Conservation (phyloP, 2,113 vertebrate genomes). For the Macquaria australasica region DNA sequence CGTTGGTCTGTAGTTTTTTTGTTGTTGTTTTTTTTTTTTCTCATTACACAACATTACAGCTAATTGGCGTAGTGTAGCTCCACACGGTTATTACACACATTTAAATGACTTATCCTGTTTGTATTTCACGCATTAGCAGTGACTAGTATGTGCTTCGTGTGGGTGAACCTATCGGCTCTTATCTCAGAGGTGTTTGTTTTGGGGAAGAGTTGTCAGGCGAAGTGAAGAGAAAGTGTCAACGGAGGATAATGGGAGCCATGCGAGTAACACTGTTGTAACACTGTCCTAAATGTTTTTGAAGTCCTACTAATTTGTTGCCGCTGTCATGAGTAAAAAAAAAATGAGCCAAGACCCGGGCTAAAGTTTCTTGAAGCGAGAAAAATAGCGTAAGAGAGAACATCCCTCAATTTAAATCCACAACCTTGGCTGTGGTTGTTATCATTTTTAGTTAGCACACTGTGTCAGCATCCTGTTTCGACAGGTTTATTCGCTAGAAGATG, state of each 20-base stretch:
- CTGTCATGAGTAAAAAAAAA: neutral
- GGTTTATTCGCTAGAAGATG: neutral
- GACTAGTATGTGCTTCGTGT: neutral
- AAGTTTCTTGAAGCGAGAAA: neutral
- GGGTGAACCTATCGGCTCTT: neutral
- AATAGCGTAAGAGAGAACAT: neutral
- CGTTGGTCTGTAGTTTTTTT: neutral
- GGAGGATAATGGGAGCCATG: neutral
- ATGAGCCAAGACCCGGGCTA: neutral
- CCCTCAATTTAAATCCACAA: neutral
- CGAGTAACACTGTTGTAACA: neutral
- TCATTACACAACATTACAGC: neutral
- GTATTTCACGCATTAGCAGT: neutral
- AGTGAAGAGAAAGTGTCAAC: constrained; percentile 29
- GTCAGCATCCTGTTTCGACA: neutral
- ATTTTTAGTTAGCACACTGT: neutral
- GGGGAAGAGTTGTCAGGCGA: constrained; percentile 27
- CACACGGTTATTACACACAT: neutral
- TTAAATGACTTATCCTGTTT: neutral
- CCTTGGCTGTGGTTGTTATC: neutral
- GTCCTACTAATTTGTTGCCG: neutral
- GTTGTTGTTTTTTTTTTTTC: neutral
- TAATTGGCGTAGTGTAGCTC: neutral
- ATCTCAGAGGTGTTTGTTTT: constrained; percentile 21
- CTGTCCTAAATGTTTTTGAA: neutral